phyloP scores from a whole-genome alignment of 2,113 vertebrate species.

The Lagopus muta region DNA sequence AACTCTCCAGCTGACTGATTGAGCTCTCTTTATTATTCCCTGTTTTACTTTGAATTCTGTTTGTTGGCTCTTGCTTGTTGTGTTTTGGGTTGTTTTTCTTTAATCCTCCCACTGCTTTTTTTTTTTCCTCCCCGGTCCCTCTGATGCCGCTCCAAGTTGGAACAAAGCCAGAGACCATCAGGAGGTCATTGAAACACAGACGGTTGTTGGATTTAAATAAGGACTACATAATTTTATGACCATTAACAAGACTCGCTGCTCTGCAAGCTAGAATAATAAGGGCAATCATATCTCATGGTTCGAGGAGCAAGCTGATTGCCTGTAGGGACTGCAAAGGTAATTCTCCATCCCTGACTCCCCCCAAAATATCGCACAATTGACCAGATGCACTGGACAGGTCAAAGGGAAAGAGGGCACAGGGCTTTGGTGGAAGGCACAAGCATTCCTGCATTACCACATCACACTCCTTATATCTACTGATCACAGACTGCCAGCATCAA shows the following conservation, averaged over 20 bases:
- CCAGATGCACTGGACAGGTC: background rate
- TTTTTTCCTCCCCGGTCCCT: background rate
- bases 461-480: background rate
- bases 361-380: background rate
- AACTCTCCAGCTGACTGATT: constrained; percentile 55
- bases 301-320: constrained; percentile 59
- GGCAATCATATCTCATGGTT: constrained; percentile 64
- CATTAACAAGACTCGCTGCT: constrained; percentile 60
- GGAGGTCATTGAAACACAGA: constrained; percentile 67
- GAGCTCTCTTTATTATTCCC: constrained; percentile 52
- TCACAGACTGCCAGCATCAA: background rate
- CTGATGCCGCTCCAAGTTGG: constrained; percentile 40
- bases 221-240: constrained; percentile 68
- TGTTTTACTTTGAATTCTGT: constrained; percentile 24
- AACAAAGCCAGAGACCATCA: constrained; percentile 51
- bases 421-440: background rate
- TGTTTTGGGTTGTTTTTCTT: background rate
- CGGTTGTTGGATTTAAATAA: constrained; percentile 72
- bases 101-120: constrained; percentile 6
- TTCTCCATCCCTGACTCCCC: constrained; percentile 1
- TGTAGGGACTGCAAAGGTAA: constrained; percentile 33
- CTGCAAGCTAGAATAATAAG: constrained; percentile 69
- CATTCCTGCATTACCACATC: background rate
- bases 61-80: constrained; percentile 38
- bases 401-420: background rate